A percentile compares a stretch with the other conserved stretches of the same genome.
Evolutionary conservation across 2,797 vertebrate genomes (phyloP).

Genomic region (Glossophaga mutica): DNA sequence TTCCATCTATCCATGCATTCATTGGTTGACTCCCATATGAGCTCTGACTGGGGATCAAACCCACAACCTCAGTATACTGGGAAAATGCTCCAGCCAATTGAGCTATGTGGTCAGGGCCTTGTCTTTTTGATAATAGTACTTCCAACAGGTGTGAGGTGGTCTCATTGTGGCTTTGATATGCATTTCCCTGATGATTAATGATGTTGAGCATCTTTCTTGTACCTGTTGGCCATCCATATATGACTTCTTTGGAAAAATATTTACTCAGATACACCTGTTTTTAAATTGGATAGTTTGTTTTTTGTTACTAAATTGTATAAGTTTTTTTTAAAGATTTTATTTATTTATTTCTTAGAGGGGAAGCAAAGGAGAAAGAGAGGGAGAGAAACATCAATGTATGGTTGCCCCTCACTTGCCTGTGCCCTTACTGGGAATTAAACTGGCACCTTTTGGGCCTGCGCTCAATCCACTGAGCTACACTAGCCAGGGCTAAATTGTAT

Average conservation of each 20-base stretch:
- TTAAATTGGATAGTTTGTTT: background rate
- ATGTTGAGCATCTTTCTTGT: background rate
- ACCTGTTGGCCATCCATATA: background rate
- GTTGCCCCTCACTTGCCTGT: no score
- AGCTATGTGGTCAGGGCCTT: background rate
- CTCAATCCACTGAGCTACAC: no score
- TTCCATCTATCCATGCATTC: background rate
- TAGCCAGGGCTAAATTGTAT: background rate
- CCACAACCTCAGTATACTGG: background rate
- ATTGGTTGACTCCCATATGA: background rate
- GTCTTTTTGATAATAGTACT: background rate
- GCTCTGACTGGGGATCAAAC: background rate
- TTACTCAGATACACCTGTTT: background rate
- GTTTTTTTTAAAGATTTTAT: background rate
- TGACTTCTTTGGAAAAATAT: background rate
- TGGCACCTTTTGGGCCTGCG: no score
- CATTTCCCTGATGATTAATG: background rate
- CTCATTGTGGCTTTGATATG: background rate
- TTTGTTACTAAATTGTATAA: background rate
- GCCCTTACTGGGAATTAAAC: no score
- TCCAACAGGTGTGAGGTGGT: background rate
- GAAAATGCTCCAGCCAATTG: background rate
- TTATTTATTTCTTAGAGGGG: no score
- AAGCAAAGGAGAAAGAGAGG: no score
- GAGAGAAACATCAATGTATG: no score